Conservation (phyloP, 2,888 invertebrate genomes). For the Arge pagana region DNA sequence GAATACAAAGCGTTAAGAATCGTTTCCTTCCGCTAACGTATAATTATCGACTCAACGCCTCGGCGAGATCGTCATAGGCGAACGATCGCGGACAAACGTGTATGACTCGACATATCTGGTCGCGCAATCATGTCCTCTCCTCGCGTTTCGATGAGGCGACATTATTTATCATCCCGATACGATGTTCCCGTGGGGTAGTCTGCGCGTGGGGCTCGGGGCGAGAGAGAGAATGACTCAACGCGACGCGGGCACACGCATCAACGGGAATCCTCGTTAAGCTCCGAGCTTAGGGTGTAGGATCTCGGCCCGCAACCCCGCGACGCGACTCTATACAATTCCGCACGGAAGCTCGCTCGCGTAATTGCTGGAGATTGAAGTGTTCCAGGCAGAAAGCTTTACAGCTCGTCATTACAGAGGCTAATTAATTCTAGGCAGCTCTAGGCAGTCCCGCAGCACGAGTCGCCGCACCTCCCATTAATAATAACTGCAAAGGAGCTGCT, state of each 20-base stretch:
- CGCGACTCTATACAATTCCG: conserved; percentile 1
- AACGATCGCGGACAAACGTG: no score
- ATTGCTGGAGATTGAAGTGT: conserved; percentile 18
- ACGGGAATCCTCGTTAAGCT: conserved; percentile 16
- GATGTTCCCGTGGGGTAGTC: conserved; percentile 1
- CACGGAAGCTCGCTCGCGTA: conserved; percentile 12
- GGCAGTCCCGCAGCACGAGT: no score
- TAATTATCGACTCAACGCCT: no score
- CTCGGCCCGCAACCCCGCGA: conserved; percentile 1
- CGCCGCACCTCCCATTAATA: no score
- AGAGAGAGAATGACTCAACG: conserved; percentile 17
- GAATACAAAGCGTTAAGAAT: no score
- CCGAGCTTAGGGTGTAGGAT: conserved; percentile 16
- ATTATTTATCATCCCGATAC: conserved; percentile 13
- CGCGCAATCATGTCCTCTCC: no score
- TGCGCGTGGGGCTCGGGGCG: neutral
- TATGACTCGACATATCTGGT: no score
- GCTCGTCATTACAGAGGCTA: no score
- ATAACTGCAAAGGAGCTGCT: no score
- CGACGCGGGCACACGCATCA: conserved; percentile 15
- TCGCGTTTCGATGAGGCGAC: conserved; percentile 1
- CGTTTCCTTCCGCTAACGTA: no score
- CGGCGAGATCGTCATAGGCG: no score
- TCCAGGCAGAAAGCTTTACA: neutral
- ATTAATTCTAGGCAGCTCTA: no score